Base-by-base conservation (phyloP, 2,888 invertebrate species). In the Bugula neritina region DNA sequence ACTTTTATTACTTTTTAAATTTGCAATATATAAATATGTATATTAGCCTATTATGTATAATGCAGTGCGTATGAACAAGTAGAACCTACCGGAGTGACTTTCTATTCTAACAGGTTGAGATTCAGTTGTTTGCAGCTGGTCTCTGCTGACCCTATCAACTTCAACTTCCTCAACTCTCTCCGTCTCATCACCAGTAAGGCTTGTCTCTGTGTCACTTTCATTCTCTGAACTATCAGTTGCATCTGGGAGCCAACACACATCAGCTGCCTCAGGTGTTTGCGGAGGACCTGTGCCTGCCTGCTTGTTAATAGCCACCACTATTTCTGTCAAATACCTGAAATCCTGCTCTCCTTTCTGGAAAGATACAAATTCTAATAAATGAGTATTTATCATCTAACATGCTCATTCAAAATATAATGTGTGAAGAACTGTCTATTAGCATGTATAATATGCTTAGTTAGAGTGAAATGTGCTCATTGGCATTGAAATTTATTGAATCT, bases 321-420 rank as follows among this genome's bases (percentile, higher is more conserved):
- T 25, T 5, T 55, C 55, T 23, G 55, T 23, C 23, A 25, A 3
- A 25, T 17, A 55, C 23, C 5, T 55, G 55, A 55, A 55, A 55
- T 55, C 55, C 10, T 5, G 21, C 55, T 55, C 55, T 55, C 55
- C 55, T 55, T n/a, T 5, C 55, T 55, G 55, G 5, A 55, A 55
- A 5, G 21, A 55, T 17, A 55, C 3, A 23, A 55, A 25, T n/a
- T n/a, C n/a, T n/a, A 43, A 43, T 43, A 43, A 43, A 10, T 10
- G 5, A 43, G 17, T 43, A 43, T 10, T 17, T 10, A 43, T 5
- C 43, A 17, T 43, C 17, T 17, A 43, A 43, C 5, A 17, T 43
- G n/a, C n/a, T 5, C 43, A 17, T 43, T 43, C 43, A 43, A 43
- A 43, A 17, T 43, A 17, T 5, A 43, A 43, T 17, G 17, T 10